Base-by-base conservation (phyloP, 2,888 invertebrate species). In the Limnephilus lunatus region DNA sequence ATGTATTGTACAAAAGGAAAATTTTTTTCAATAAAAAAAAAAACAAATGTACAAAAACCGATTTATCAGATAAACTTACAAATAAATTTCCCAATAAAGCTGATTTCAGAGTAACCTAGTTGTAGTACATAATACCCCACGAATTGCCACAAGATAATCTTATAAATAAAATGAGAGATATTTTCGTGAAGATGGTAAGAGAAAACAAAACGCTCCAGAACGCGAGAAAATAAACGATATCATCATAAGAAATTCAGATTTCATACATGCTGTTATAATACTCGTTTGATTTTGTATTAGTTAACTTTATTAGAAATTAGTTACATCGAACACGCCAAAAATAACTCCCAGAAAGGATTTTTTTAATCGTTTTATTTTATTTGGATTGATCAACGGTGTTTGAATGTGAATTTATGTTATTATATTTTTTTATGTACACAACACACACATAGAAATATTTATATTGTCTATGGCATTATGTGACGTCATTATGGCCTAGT, bases 401-500 rank as follows among this genome's bases (percentile, higher is more conserved):
- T 19, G 53, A 53, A n/a, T 68, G 1, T 68, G 68, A n/a, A 68
- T 68, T 25, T 68, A n/a, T 68, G 68, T 68, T 25, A 25, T 25
- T 25, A 68, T 68, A 68, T 68, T 68, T 68, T 68, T 68, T 68
- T 68, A 68, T 25, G 25, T 68, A 68, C n/a, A 68, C 48, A 48
- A 68, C 68, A 68, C 68, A 68, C n/a, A 25, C 68, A 68, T 68
- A 68, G 68, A 68, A 68, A 68, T 68, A 68, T 68, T 68, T 68
- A n/a, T 11, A 68, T 89, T 89, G 81, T 89, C 80, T 86, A 90
- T 93, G 93, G 92, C 92, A 94, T 95, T 95, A 95, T 95, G 96
- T 96, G 96, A 96, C 96, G 96, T 96, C 96, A 96, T 96, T 96
- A 96, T 96, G 97, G 97, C 96, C 97, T 96, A 97, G 97, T 97